phyloP scores from a whole-genome alignment of 2,797 vertebrate genomes.

The Betta splendens region DNA sequence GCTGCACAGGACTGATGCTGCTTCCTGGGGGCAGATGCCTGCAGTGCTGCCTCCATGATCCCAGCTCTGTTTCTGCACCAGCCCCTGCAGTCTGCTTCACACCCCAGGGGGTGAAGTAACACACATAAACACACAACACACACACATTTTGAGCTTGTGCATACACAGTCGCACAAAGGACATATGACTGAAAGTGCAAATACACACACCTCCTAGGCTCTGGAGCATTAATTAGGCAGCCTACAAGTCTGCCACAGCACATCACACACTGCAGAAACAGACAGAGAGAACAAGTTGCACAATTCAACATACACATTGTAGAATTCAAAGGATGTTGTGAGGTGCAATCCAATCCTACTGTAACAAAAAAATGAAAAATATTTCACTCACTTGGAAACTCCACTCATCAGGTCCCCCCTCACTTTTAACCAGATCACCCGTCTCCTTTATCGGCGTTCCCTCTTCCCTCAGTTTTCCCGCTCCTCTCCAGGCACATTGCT shows the following conservation, averaged over 20 bases:
- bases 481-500: constrained; percentile 25
- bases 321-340: constrained; percentile 31
- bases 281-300: constrained; percentile 40
- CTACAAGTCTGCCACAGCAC: constrained; percentile 66
- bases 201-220: constrained; percentile 61
- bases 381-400: constrained; percentile 51
- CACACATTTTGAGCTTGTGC: constrained; percentile 33
- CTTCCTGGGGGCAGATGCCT: constrained; percentile 81
- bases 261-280: constrained; percentile 63
- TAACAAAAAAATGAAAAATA: constrained; percentile 51
- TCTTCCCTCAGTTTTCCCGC: constrained; percentile 15
- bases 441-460: constrained; percentile 58
- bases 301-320: constrained; percentile 21
- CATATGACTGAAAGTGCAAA: constrained; percentile 48
- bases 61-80: constrained; percentile 76
- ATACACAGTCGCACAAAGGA: constrained; percentile 50
- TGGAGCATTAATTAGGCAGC: constrained; percentile 78
- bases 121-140: constrained; percentile 36
- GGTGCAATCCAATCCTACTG: constrained; percentile 21
- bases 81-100: constrained; percentile 73
- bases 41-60: constrained; percentile 79
- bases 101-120: constrained; percentile 51
- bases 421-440: constrained; percentile 42
- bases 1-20: constrained; percentile 77
- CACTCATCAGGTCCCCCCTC: constrained; percentile 60